Base-by-base conservation (phyloP, 2,888 invertebrate species). In the Caradrina kadenii region DNA sequence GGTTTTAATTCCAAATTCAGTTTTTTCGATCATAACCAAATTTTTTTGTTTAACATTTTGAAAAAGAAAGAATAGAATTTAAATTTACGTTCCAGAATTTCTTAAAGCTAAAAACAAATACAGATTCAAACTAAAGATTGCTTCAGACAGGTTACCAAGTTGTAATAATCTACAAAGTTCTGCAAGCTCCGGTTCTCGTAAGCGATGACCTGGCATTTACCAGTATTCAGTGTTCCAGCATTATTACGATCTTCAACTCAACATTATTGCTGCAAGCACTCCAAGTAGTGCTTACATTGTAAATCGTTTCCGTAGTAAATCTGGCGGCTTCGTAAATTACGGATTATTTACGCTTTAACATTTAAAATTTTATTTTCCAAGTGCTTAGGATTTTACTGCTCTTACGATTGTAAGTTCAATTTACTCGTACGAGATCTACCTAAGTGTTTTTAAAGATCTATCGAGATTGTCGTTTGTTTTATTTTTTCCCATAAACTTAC, bases 261-360 rank as follows among this genome's bases (percentile, higher is more conserved):
- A 70, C 48, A 70, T 77, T 81, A 78, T 63, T 73, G 56, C 56
- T 49, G 49, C 39, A 63, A 63, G 60, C 71, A 62, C 53, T 31
- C 39, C 45, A 26, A 70, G 45, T 21, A 63, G 35, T 61, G 55
- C 70, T 81, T 26, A 77, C 60, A 63, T 73, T 79, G 82, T 82
- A 79, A 82, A 78, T 79, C 56, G 66, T 61, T 79, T 53, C 42
- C 19, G 61, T 61, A 79, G 61, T 82, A 78, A 82, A 77, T 72
- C 73, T 19, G 17, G 13, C 21, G 42, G 48, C 63, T 50, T 53
- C 45, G 73, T 71, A 77, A 78, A 79, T 78, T 63, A 54, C 60
- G 50, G 53, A 82, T 73, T 82, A 79, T 78, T 58, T 78, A 81
- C 73, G 65, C 21, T 15, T 80, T 65, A 22, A 60, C 45, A 60